These are phyloP conservation scores for Calyptomena viridis DNA, from an alignment of 2,113 vertebrate species.

Conservation along the genomic window DNA sequence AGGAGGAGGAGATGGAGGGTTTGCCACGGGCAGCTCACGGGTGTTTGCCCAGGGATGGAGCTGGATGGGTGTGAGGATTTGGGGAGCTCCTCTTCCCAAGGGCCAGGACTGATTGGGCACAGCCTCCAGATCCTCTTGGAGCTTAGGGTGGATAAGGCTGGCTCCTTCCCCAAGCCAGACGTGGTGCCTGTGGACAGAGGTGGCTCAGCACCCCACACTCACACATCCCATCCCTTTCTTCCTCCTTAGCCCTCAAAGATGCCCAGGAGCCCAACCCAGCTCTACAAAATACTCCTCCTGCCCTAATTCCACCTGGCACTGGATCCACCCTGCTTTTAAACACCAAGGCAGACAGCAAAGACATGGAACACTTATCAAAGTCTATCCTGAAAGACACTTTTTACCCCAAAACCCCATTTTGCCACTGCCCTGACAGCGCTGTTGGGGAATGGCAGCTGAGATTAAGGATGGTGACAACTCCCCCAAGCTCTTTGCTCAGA, in stretches of 20 bases:
- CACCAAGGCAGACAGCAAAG: background rate
- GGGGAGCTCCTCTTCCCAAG: background rate
- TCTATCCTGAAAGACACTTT: background rate
- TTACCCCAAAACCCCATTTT: background rate
- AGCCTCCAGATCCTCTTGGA: background rate
- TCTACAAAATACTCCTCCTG: background rate
- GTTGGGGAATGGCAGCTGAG: conserved; percentile 48
- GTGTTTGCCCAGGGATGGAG: accelerated
- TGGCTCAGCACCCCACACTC: background rate
- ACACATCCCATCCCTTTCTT: background rate
- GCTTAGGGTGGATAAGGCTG: accelerated
- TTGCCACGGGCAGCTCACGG: accelerated
- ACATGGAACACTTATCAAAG: accelerated
- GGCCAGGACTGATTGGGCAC: accelerated
- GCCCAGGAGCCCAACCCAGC: accelerated
- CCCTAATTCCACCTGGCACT: background rate
- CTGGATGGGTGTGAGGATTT: accelerated
- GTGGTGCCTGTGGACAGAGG: accelerated
- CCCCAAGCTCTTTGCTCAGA: background rate
- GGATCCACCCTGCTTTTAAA: background rate
- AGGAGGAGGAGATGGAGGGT: accelerated
- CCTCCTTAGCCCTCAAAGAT: background rate
- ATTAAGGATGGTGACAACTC: conserved; percentile 48
- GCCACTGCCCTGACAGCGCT: background rate
- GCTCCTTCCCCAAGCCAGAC: too few relatives aligned